Conservation (phyloP, 2,113 vertebrate species). For the Pyxicephalus adspersus region DNA sequence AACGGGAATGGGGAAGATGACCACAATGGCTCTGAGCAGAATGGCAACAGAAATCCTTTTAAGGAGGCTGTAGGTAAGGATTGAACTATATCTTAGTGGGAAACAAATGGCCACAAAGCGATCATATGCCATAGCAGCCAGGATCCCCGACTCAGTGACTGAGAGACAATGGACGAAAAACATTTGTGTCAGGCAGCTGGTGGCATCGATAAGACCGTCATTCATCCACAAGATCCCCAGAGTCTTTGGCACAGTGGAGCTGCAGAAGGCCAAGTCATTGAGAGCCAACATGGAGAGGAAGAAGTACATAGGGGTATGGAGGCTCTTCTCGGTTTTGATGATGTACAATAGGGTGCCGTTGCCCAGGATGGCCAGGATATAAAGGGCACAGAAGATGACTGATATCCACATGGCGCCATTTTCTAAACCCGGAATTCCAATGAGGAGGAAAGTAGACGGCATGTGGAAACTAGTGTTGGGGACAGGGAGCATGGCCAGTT, state of each 20-base stretch:
- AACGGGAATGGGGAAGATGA: slow-evolving; percentile 56
- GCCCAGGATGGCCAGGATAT: slow-evolving; percentile 59
- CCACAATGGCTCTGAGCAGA: slow-evolving; percentile 40
- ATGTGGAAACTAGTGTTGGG: slow-evolving; percentile 51
- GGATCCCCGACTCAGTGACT: slow-evolving; percentile 61
- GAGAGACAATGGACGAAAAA: slow-evolving; percentile 63
- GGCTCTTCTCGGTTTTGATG: slow-evolving; percentile 59
- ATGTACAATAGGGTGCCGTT: slow-evolving; percentile 61
- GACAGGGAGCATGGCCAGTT: neutral
- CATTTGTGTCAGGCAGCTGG: slow-evolving; percentile 58
- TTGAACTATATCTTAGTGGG: slow-evolving; percentile 59
- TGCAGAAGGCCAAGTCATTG: slow-evolving; percentile 60
- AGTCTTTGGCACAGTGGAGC: slow-evolving; percentile 58
- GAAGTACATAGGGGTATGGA: slow-evolving; percentile 64
- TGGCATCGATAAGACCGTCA: slow-evolving; percentile 40
- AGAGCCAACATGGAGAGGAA: slow-evolving; percentile 65
- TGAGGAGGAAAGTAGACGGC: slow-evolving; percentile 55
- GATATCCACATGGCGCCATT: slow-evolving; percentile 58
- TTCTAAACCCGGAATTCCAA: slow-evolving; percentile 61
- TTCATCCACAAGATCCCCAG: slow-evolving; percentile 59
- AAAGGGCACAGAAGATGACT: slow-evolving; percentile 59
- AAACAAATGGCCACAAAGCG: slow-evolving; percentile 59
- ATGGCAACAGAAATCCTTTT: neutral
- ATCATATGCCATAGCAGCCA: slow-evolving; percentile 61
- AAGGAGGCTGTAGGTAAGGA: slow-evolving; percentile 52